phyloP scores from a whole-genome alignment of 1,140 invertebrate genomes.

The Cardiocondyla obscurior region DNA sequence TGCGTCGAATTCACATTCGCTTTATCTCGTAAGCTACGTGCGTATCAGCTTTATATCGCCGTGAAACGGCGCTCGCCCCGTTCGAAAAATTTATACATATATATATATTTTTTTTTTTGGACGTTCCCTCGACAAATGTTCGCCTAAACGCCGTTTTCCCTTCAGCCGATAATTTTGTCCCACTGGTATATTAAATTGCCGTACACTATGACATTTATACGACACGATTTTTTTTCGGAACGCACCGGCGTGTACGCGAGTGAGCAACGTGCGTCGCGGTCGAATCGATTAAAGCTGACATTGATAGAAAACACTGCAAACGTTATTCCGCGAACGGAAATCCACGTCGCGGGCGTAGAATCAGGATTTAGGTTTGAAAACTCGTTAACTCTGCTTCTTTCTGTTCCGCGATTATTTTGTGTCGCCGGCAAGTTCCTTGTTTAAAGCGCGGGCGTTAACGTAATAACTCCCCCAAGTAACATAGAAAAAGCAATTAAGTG shows the following conservation, averaged over 20 bases:
- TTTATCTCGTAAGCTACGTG: conserved; percentile 40
- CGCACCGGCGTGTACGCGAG: no score
- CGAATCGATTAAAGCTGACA: conserved; percentile 16
- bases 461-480: neutral
- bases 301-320: conserved; percentile 17
- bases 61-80: conserved; percentile 6
- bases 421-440: conserved; percentile 7
- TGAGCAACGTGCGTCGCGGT: neutral
- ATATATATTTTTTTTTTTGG: no score
- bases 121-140: conserved; percentile 33
- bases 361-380: neutral
- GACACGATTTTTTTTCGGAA: conserved; percentile 25
- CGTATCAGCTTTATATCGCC: conserved; percentile 47
- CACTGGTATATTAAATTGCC: conserved; percentile 22
- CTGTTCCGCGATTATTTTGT: neutral
- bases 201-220: neutral
- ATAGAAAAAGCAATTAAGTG: conserved; percentile 35
- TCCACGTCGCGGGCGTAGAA: neutral
- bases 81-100: conserved; percentile 35
- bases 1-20: conserved; percentile 49
- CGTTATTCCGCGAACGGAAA: neutral
- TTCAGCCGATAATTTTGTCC: conserved; percentile 7
- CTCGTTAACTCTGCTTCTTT: conserved; percentile 1
- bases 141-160: conserved; percentile 34
- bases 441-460: conserved; percentile 4